Conservation (phyloP, 2,797 vertebrate genomes). For the Chaetodon trifasciatus region DNA sequence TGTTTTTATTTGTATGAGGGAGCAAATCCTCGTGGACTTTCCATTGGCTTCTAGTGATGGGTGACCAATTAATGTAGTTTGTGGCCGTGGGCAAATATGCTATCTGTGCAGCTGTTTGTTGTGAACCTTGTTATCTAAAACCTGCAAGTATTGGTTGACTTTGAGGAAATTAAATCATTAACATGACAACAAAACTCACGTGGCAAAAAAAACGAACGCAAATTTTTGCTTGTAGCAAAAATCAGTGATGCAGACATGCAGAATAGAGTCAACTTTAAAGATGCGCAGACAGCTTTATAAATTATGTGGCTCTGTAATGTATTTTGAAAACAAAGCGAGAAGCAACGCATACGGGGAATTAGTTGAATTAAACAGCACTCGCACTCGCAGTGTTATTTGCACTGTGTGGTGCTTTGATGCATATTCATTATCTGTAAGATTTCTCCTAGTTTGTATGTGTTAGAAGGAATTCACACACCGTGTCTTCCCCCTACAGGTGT, state of each 20-base stretch:
- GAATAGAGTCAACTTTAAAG: slow-evolving; percentile 23
- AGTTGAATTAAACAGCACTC: slow-evolving; percentile 17
- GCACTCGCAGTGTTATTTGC: slow-evolving; percentile 17
- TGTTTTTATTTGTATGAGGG: slow-evolving; percentile 15
- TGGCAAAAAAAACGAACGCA: neutral
- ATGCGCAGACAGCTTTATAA: slow-evolving; percentile 24
- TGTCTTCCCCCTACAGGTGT: slow-evolving; percentile 64
- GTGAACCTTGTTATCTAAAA: slow-evolving; percentile 29
- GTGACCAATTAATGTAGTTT: slow-evolving; percentile 47
- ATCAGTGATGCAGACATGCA: neutral
- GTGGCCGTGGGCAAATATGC: slow-evolving; percentile 25
- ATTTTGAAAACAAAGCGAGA: slow-evolving; percentile 9
- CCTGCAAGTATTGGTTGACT: slow-evolving; percentile 40
- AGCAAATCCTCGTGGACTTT: slow-evolving; percentile 25
- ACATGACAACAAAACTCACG: neutral
- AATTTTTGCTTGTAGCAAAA: slow-evolving; percentile 7
- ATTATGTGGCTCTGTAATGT: slow-evolving; percentile 9
- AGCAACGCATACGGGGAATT: slow-evolving; percentile 15
- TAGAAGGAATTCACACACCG: slow-evolving; percentile 56
- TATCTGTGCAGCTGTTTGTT: slow-evolving; percentile 32
- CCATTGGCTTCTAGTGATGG: slow-evolving; percentile 38
- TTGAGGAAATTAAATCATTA: slow-evolving; percentile 41
- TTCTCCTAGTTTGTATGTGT: slow-evolving; percentile 54
- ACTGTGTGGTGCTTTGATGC: slow-evolving; percentile 31
- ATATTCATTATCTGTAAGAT: slow-evolving; percentile 51